A percentile compares a stretch with the other conserved stretches of the same genome.
Conservation (phyloP, 1,140 invertebrate species). For the Polypedilum pembai region DNA sequence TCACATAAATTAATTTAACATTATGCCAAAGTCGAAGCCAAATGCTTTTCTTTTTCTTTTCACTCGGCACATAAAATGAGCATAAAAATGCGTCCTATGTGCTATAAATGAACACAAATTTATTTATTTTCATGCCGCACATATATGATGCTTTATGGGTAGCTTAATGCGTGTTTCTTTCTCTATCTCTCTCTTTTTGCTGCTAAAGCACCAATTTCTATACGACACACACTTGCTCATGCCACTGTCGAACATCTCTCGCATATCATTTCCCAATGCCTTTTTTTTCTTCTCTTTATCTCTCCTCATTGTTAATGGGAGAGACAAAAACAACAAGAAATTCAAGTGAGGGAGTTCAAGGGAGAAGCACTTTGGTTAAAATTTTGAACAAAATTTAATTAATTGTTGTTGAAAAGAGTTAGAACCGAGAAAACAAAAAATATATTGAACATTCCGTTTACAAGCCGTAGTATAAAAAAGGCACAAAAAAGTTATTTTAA, state of each 20-base stretch:
- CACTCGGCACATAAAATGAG: constrained; percentile 5
- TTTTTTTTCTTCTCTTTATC: not conserved
- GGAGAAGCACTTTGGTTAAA: too few relatives aligned
- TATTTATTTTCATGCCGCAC: constrained; percentile 14
- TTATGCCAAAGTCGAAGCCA: not conserved
- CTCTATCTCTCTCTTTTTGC: not conserved
- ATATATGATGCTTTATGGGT: not conserved
- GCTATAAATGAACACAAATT: constrained; percentile 24
- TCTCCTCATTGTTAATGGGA: not conserved
- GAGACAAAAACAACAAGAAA: too few relatives aligned
- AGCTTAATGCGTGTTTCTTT: constrained; percentile 11
- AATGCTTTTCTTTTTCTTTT: not conserved
- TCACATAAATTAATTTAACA: constrained; percentile 27
- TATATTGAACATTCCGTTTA: too few relatives aligned
- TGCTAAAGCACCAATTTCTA: not conserved
- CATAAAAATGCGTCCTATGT: constrained; percentile 25
- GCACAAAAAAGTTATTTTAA: too few relatives aligned
- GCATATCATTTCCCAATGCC: too few relatives aligned
- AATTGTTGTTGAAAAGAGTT: too few relatives aligned
- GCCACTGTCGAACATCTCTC: too few relatives aligned
- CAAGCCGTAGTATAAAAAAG: too few relatives aligned
- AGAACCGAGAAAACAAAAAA: too few relatives aligned
- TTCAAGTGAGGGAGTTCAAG: too few relatives aligned
- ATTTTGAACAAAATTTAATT: too few relatives aligned
- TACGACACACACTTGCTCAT: not conserved